phyloP scores from a whole-genome alignment of 35 echinoderm and acorn worm species.

The Apostichopus californicus region DNA sequence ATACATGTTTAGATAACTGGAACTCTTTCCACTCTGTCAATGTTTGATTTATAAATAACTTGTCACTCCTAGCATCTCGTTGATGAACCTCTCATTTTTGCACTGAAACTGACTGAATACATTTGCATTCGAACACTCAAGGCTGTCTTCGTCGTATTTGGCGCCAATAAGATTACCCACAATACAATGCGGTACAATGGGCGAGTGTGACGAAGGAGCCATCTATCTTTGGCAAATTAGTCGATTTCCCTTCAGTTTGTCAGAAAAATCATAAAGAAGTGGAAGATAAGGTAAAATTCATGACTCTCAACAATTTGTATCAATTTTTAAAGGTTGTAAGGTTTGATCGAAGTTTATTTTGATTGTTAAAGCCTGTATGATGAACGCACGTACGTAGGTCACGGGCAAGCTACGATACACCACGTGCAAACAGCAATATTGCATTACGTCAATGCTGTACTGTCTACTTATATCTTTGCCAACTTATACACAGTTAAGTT shows the following conservation, averaged over 20 bases:
- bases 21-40: no score
- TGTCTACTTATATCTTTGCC: no score
- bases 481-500: no score
- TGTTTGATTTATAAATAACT: no score
- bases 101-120: no score
- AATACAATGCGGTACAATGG: background rate
- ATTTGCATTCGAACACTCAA: no score
- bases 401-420: background rate
- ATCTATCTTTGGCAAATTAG: background rate
- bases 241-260: background rate
- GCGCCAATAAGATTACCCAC: background rate
- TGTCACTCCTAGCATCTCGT: no score
- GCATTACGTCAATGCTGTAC: no score
- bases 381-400: conserved; percentile 15
- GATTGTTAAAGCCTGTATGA: background rate
- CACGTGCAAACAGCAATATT: background rate
- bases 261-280: background rate
- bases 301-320: background rate
- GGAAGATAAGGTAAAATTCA: background rate
- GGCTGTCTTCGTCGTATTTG: background rate
- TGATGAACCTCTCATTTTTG: no score
- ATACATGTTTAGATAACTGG: no score
- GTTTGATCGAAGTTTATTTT: background rate
- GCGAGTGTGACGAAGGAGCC: background rate
- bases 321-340: background rate